Evolutionary conservation across 2,113 vertebrate genomes (phyloP), one percentile per base, ranked within the genome.

Genomic region (Dolichotis patagonum): DNA sequence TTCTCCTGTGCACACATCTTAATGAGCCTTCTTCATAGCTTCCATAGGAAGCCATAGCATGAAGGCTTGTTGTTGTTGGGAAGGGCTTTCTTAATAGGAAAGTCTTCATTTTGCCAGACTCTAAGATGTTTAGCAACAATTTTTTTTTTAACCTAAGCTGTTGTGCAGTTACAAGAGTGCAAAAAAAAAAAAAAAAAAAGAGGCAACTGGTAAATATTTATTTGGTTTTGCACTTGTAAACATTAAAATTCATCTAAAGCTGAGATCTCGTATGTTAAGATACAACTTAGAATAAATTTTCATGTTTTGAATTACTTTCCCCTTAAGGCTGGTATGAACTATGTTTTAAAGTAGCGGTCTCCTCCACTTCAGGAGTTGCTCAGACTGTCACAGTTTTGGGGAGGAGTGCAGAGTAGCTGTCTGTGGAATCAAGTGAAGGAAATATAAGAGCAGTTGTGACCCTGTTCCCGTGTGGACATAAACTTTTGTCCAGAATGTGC

Each of bases 221-320:
- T 98, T 98, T 98, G 95, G 92, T 91, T 98, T 94, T 98, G 85
- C 94, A 96, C 97, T 97, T 98, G 96, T 97, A 98, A 98, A 97
- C 97, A 97, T 95, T 98, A 98, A 98, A 98, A 98, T 98, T 97
- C 97, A 98, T 98, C 97, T 97, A 97, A 98, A 98, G 98, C 98
- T 98, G 98, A 98, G 98, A 96, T 95, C 93, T 93, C 96, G 94
- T 98, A 97, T 98, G 97, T 97, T 98, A 97, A 97, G 88, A 98
- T 98, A 96, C 88, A 98, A 98, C 97, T 98, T 93, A 97, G 97
- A 98, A 98, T 94, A 98, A 98, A 98, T 98, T 98, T 98, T 98
- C 97, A 97, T 97, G 95, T 95, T 95, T 98, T 97, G 97, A 96
- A 96, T 98, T 97, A 94, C 95, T 49, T 96, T 95, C 69, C 89